Base-by-base conservation (phyloP, 1,140 invertebrate species). In the Hestina assimilis region DNA sequence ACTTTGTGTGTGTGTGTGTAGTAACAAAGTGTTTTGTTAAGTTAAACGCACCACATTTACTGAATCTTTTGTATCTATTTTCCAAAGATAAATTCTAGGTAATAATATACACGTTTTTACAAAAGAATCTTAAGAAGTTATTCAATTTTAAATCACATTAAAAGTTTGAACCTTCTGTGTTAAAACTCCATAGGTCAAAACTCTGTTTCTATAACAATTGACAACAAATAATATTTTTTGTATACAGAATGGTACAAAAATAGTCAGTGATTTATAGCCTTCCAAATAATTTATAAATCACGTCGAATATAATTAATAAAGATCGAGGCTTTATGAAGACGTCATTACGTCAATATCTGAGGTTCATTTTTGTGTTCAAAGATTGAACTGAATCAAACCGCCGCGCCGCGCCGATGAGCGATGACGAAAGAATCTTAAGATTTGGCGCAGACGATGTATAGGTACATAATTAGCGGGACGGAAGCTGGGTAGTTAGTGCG, bases 401-500 rank as follows among this genome's bases (percentile, higher is more conserved):
- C n/a, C n/a, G n/a, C n/a, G n/a, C n/a, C n/a, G n/a, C 33, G 23
- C 12, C 20, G 33, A 35, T 48, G 29, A 52, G 48, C 43, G 14
- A 35, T 40, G 43, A 23, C 52, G 23, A 23, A 52, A 24, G 28
- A 59, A 63, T 72, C 75, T 75, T 65, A 74, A 83, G 74, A 79
- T 83, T 79, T 83, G 66, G 71, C 60, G 63, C 69, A 63, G 69
- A 63, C 73, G 64, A 75, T 76, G 69, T 75, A 70, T 71, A 70
- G 69, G 75, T 71, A 78, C 60, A 79, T 85, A 84, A 87, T 87
- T 87, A 84, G 72, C 64, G 61, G 71, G 62, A 75, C 75, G 75
- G 79, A 82, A 84, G 81, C 80, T 46, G 73, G 60, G 79, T 81
- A 80, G 79, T 87, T 87, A 80, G 75, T 69, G 67, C 63, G 66